These are phyloP conservation scores for Thera britannica DNA, from an alignment of 2,888 invertebrate genomes.

Conservation along the genomic window DNA sequence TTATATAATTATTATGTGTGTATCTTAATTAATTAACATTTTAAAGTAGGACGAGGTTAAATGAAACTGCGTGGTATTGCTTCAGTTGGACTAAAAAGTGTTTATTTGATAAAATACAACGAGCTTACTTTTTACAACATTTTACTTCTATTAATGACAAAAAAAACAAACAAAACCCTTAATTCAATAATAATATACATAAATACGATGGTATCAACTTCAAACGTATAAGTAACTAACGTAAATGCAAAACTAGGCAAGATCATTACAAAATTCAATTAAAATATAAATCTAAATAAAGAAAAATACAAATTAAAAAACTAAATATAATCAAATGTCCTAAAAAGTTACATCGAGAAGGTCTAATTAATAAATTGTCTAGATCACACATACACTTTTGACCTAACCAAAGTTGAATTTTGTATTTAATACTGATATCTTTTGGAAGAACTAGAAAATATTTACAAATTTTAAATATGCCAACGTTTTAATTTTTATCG, in stretches of 20 bases:
- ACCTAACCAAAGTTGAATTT: slow-evolving; percentile 84
- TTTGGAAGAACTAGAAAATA: slow-evolving; percentile 84
- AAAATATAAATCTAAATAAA: slow-evolving; percentile 71
- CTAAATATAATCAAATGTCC: slow-evolving; percentile 61
- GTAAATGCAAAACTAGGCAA: slow-evolving; percentile 84
- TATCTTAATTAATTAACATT: too few relatives aligned
- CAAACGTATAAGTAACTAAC: slow-evolving; percentile 81
- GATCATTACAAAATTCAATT: slow-evolving; percentile 73
- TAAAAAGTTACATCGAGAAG: slow-evolving; percentile 74
- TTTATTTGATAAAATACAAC: slow-evolving; percentile 86
- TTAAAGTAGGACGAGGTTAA: slow-evolving; percentile 41
- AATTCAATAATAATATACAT: slow-evolving; percentile 83
- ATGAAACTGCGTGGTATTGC: slow-evolving; percentile 78
- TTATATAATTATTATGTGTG: too few relatives aligned
- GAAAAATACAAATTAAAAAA: slow-evolving; percentile 59
- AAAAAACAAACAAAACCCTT: slow-evolving; percentile 84
- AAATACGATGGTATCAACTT: slow-evolving; percentile 84
- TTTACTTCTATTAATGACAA: slow-evolving; percentile 84
- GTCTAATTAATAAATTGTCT: slow-evolving; percentile 74
- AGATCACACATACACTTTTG: slow-evolving; percentile 84
- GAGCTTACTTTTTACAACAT: slow-evolving; percentile 86
- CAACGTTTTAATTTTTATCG: slow-evolving; percentile 77
- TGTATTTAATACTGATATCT: slow-evolving; percentile 85
- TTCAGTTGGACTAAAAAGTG: slow-evolving; percentile 86
- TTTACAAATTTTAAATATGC: slow-evolving; percentile 76